These are phyloP conservation scores for Drosophila tristis DNA, from an alignment of 1,140 invertebrate genomes.

Conservation along the genomic window DNA sequence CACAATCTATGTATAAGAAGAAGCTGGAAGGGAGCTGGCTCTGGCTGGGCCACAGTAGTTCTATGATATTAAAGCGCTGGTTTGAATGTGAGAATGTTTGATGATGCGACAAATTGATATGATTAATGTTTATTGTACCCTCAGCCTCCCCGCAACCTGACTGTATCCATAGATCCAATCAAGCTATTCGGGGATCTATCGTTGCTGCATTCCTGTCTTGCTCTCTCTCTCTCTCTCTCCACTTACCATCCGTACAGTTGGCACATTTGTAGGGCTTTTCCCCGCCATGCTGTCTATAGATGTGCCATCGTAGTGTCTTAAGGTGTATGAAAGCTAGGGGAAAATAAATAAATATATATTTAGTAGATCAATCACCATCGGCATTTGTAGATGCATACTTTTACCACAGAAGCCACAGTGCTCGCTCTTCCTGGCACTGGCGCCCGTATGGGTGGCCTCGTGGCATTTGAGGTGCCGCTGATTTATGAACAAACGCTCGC, in stretches of 20 bases:
- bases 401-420: conserved; percentile 75
- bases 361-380: neutral
- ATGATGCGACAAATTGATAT: conserved; percentile 69
- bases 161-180: neutral
- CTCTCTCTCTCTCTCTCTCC: conserved; percentile 1
- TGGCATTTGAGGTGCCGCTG: conserved; percentile 74
- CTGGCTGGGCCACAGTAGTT: conserved; percentile 48
- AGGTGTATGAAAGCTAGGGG: conserved; percentile 74
- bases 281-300: conserved; percentile 75
- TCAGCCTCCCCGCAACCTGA: neutral
- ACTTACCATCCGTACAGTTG: conserved; percentile 77
- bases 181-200: neutral
- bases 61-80: conserved; percentile 58
- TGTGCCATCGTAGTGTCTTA: conserved; percentile 79
- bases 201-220: too few relatives aligned
- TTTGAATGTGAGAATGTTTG: conserved; percentile 57
- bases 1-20: conserved; percentile 43
- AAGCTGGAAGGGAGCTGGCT: conserved; percentile 46
- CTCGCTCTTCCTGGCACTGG: conserved; percentile 68
- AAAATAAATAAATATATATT: neutral
- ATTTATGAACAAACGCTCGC: conserved; percentile 77
- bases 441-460: conserved; percentile 69
- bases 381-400: conserved; percentile 32
- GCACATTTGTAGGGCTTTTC: conserved; percentile 79
- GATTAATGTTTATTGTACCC: conserved; percentile 49